Base-by-base conservation (phyloP, 2,113 vertebrate species). In the Cynoglossus semilaevis region DNA sequence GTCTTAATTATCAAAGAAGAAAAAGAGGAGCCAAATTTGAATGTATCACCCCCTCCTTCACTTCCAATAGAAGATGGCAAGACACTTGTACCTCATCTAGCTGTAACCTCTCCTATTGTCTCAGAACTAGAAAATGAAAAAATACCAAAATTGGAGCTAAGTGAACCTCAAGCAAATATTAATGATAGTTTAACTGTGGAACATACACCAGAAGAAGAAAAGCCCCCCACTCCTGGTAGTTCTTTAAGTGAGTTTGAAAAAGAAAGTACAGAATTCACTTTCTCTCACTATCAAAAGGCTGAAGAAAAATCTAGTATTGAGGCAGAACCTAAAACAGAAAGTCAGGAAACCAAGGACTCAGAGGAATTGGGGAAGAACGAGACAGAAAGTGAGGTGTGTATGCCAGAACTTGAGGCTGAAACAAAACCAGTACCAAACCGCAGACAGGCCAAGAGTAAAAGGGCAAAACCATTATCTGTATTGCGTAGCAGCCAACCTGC, bases 361-460 rank as follows among this genome's bases (percentile, higher is more conserved):
- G 67, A 82, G 16, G 74, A 79, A 58, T 63, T 75, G 37, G 90
- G 88, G 9, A 94, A 90, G 79, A 63, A 58, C 0, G 93, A 94
- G 51, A 85, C 3, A 0, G 63, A 76, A 29, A 68, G 79, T 13
- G 94, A 94, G 51, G 76, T 67, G 16, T 85, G 84, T 0, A 84
- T 91, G 0, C 71, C 82, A 49, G 79, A 90, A 50, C 80, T 92
- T 0, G 92, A 94, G 11, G 74, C 77, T 71, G 93, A 95, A 81
- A 82, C 76, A 0, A 94, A 93, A 0, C 89, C 87, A 52, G 70
- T 90, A 11, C 93, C 92, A 82, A 91, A 92, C 36, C 93, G 91
- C 41, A 96, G 93, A 62, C 88, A 92, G n/a, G 88, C 90, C 37
- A 98, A 98, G 80, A 96, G 76, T 67, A 99, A 96, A 80, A 94